Percentiles rank a stretch among this genome's conserved stretches.
Conservation (phyloP, 2,888 invertebrate genomes). For the Drosophila barbarae region DNA sequence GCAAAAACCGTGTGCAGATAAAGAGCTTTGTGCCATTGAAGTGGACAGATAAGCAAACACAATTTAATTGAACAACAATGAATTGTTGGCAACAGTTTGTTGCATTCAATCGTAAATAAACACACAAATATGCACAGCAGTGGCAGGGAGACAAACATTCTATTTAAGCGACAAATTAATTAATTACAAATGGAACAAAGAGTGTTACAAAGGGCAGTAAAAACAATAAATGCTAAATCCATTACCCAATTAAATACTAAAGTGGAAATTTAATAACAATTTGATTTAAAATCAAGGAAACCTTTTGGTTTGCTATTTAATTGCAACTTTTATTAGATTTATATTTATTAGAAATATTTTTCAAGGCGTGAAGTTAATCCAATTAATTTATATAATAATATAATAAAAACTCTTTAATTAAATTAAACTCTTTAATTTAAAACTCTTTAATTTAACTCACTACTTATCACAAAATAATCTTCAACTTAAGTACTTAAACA, state of each 20-base stretch:
- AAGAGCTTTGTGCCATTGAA: slow-evolving; percentile 19
- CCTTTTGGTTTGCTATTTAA: neutral
- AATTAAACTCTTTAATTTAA: neutral
- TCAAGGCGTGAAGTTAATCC: too few relatives aligned
- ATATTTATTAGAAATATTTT: neutral
- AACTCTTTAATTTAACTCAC: neutral
- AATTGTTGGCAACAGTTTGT: slow-evolving; percentile 8
- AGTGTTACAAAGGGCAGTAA: slow-evolving; percentile 1
- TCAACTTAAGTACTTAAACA: neutral
- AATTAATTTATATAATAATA: neutral
- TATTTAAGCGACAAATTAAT: slow-evolving; percentile 16
- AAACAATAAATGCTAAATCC: neutral
- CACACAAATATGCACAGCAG: neutral
- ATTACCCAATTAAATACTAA: neutral
- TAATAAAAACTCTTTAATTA: neutral
- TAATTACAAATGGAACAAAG: neutral
- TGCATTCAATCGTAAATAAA: slow-evolving; percentile 18
- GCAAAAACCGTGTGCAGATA: slow-evolving; percentile 28
- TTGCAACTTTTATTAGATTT: neutral
- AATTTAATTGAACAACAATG: slow-evolving; percentile 14
- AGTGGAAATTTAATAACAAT: neutral
- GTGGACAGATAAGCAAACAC: slow-evolving; percentile 42
- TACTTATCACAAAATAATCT: too few relatives aligned
- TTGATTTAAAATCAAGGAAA: neutral
- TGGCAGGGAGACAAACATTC: neutral